phyloP scores from a whole-genome alignment of 2,113 vertebrate species.

The Neogobius melanostomus region DNA sequence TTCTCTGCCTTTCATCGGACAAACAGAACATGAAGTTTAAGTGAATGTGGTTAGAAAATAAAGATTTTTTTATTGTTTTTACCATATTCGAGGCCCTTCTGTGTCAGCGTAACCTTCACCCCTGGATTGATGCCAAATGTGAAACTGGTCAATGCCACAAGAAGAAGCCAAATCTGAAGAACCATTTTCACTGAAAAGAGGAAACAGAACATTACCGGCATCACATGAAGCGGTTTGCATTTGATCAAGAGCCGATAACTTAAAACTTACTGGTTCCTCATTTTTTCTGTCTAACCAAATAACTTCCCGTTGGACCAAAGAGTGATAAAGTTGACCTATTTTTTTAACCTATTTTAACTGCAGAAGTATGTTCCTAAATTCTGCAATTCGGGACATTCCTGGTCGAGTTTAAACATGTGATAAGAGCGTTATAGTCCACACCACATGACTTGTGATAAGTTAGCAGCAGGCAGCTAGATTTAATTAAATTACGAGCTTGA shows the following conservation, averaged over 20 bases:
- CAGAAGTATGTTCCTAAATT: no score
- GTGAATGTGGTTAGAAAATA: background rate
- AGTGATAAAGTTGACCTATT: background rate
- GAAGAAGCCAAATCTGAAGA: constrained; percentile 41
- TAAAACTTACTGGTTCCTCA: background rate
- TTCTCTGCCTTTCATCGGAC: constrained; percentile 55
- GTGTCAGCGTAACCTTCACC: constrained; percentile 68
- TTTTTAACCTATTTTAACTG: no score
- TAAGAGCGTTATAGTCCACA: background rate
- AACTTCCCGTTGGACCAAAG: background rate
- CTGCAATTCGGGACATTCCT: background rate
- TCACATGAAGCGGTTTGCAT: background rate
- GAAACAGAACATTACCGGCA: background rate
- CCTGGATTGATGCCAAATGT: constrained; percentile 61
- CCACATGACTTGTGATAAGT: constrained; percentile 4
- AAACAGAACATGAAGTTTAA: background rate
- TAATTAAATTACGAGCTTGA: background rate
- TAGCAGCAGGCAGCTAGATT: background rate
- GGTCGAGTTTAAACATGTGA: background rate
- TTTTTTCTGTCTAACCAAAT: background rate
- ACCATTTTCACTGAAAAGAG: constrained; percentile 53
- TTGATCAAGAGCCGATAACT: background rate
- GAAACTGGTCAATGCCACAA: constrained; percentile 48
- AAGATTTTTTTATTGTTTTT: background rate
- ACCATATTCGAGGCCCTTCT: constrained; percentile 77